Evolutionary conservation across 2,113 vertebrate genomes (phyloP).

Genomic region (Hiodon alosoides): DNA sequence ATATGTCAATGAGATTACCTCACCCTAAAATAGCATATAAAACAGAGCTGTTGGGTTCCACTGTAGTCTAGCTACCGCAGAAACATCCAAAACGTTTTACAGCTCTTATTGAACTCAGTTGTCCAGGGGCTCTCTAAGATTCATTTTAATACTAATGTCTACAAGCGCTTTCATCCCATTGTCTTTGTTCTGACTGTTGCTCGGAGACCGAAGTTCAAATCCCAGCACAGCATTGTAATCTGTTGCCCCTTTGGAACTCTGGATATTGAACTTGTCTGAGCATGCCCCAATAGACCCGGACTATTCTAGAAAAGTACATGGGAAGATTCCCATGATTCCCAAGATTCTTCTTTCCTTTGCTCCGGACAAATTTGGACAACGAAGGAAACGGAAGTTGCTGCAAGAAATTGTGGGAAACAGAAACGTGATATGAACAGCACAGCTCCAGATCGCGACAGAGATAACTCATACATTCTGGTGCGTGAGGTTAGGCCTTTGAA

Average conservation of each 20-base stretch:
- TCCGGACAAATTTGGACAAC: neutral
- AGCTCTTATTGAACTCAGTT: neutral
- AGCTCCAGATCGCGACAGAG: neutral
- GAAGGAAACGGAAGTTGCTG: neutral
- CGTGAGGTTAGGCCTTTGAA: conserved; percentile 22
- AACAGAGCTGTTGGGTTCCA: neutral
- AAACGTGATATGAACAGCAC: conserved; percentile 8
- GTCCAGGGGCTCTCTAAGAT: neutral
- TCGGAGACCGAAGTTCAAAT: conserved; percentile 32
- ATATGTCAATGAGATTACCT: neutral
- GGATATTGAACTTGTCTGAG: conserved; percentile 13
- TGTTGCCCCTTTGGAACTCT: conserved; percentile 4
- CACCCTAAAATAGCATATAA: neutral
- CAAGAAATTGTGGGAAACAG: conserved; percentile 7
- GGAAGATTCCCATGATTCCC: neutral
- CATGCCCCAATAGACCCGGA: neutral
- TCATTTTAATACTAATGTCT: conserved; percentile 1
- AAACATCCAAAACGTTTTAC: neutral
- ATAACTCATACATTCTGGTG: neutral
- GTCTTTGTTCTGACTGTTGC: conserved; percentile 19
- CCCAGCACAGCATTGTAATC: conserved; percentile 29
- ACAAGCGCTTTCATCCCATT: neutral
- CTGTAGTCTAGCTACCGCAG: neutral
- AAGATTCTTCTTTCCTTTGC: conserved; percentile 1
- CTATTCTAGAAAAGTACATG: neutral